Evolutionary conservation across 2,888 invertebrate species (phyloP).

Genomic region (Lochmaea crataegi): DNA sequence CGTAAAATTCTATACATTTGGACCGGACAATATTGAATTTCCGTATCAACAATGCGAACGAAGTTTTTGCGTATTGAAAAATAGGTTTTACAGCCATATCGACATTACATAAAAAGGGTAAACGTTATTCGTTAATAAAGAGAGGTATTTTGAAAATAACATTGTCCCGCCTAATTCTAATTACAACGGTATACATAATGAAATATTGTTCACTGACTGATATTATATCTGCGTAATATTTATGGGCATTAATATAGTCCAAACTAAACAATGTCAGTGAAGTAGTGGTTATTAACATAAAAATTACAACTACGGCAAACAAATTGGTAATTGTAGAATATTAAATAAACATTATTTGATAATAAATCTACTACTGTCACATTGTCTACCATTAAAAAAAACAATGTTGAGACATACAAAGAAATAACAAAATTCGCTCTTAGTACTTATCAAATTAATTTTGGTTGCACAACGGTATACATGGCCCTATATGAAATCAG

Average conservation of each 20-base stretch:
- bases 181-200: neutral
- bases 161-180: conserved; percentile 3
- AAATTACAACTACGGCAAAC: neutral
- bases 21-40: neutral
- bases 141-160: conserved; percentile 1
- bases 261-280: neutral
- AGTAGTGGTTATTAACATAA: neutral
- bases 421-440: no score
- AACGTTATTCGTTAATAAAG: neutral
- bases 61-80: neutral
- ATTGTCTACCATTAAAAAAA: no score
- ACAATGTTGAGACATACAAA: no score
- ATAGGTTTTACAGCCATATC: neutral
- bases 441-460: no score
- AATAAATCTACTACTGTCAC: no score
- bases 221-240: conserved; percentile 6
- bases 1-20: neutral
- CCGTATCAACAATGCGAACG: neutral
- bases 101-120: conserved; percentile 7
- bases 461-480: no score
- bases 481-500: no score
- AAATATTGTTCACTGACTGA: neutral
- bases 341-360: no score
- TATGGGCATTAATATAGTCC: neutral
- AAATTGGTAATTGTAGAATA: no score